phyloP scores from a whole-genome alignment of 2,888 invertebrate genomes.

The Entomobrya multifasciata region DNA sequence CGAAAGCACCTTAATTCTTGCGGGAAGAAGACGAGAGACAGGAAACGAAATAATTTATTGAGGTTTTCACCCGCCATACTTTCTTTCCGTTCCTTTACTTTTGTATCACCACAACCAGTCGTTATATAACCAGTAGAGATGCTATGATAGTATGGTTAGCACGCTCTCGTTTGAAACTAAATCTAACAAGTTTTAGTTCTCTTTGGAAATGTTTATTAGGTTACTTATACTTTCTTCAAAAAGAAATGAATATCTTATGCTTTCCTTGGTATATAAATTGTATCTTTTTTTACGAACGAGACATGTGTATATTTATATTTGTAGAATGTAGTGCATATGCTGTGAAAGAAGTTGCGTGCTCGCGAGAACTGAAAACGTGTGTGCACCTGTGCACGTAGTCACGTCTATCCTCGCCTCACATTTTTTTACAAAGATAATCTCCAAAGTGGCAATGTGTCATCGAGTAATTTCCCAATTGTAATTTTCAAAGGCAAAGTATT shows the following conservation, averaged over 20 bases:
- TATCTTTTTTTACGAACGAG: neutral
- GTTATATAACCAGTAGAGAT: neutral
- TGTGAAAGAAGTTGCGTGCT: neutral
- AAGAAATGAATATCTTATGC: constrained; percentile 14
- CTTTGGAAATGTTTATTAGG: constrained; percentile 39
- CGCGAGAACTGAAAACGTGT: neutral
- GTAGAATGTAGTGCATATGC: neutral
- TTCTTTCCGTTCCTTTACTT: constrained; percentile 46
- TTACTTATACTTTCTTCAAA: constrained; percentile 1
- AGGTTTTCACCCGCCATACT: constrained; percentile 62
- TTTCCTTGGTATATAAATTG: neutral
- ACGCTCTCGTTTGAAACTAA: constrained; percentile 44
- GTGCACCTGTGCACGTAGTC: neutral
- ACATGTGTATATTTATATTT: neutral
- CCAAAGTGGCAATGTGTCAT: no score
- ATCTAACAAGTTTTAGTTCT: constrained; percentile 55
- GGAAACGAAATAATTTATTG: constrained; percentile 71
- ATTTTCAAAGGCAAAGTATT: no score
- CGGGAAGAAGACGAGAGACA: constrained; percentile 56
- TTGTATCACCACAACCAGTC: neutral
- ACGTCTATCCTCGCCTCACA: no score
- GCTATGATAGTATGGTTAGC: neutral
- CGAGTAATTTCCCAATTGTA: no score
- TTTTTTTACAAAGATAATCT: no score
- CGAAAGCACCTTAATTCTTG: constrained; percentile 57